Conservation (phyloP, 2,797 vertebrate genomes). For the Catamblyrhynchus diadema region DNA sequence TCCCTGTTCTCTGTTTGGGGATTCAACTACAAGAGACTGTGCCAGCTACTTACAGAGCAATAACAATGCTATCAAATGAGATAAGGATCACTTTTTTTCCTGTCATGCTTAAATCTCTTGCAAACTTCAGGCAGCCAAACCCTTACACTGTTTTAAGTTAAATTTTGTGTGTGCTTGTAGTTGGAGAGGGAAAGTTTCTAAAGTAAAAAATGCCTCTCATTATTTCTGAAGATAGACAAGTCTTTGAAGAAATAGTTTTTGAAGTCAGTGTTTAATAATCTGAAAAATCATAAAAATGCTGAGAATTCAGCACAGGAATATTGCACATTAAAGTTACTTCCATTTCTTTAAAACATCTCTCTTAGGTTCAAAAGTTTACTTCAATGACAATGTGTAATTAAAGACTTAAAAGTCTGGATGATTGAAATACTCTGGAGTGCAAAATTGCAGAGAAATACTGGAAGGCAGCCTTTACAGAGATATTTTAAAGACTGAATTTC, state of each 20-base stretch:
- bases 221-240: conserved; percentile 37
- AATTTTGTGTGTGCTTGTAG: neutral
- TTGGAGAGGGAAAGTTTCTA: neutral
- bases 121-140: neutral
- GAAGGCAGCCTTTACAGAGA: neutral
- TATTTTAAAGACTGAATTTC: neutral
- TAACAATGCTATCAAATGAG: neutral
- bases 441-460: neutral
- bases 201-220: conserved; percentile 24
- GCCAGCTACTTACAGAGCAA: neutral
- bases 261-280: conserved; percentile 43
- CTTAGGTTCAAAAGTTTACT: conserved; percentile 36
- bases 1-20: neutral
- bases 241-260: conserved; percentile 43
- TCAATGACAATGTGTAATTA: conserved; percentile 39
- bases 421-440: neutral
- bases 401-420: neutral
- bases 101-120: neutral
- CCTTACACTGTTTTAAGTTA: neutral
- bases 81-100: neutral
- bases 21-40: neutral
- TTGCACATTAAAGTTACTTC: conserved; percentile 2
- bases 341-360: neutral
- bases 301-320: neutral
- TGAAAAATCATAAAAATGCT: neutral